These are phyloP conservation scores for Campoletis sonorensis DNA, from an alignment of 1,140 invertebrate genomes.

Conservation along the genomic window DNA sequence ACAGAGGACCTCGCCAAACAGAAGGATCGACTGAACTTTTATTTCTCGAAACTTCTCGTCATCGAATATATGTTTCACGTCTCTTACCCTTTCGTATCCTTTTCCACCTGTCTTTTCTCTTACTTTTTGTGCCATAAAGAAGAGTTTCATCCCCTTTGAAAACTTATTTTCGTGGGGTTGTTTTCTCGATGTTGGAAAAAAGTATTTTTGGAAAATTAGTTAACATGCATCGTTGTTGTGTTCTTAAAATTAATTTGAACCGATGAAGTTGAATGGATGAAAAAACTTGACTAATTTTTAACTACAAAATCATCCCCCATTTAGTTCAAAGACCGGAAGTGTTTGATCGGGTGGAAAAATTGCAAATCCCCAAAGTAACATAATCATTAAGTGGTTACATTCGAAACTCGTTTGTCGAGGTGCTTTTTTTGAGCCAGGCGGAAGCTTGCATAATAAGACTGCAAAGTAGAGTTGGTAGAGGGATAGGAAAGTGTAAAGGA, in stretches of 20 bases:
- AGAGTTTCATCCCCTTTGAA: too few relatives aligned
- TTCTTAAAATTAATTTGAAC: too few relatives aligned
- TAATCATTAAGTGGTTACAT: background rate
- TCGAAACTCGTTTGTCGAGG: slow-evolving; percentile 11
- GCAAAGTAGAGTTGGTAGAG: background rate
- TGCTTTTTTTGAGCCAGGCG: background rate
- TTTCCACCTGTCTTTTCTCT: background rate
- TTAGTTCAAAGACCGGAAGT: too few relatives aligned
- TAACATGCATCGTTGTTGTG: too few relatives aligned
- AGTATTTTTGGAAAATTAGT: too few relatives aligned
- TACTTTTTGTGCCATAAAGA: background rate
- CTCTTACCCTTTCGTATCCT: background rate
- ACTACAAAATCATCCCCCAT: too few relatives aligned
- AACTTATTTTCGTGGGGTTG: too few relatives aligned
- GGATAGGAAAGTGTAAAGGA: background rate
- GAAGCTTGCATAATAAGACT: background rate
- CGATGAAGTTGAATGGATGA: too few relatives aligned
- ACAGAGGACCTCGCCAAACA: slow-evolving; percentile 40
- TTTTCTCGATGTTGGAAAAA: too few relatives aligned
- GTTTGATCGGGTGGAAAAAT: too few relatives aligned
- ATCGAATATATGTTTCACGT: background rate
- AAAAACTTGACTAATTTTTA: too few relatives aligned
- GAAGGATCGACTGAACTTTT: slow-evolving; percentile 7
- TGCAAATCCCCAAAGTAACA: too few relatives aligned
- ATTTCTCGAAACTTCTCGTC: slow-evolving; percentile 35